A percentile compares a stretch with the other conserved stretches of the same genome.
These are phyloP conservation scores for Philypnodon macrostomus DNA, from an alignment of 2,797 vertebrate genomes.

Conservation along the genomic window DNA sequence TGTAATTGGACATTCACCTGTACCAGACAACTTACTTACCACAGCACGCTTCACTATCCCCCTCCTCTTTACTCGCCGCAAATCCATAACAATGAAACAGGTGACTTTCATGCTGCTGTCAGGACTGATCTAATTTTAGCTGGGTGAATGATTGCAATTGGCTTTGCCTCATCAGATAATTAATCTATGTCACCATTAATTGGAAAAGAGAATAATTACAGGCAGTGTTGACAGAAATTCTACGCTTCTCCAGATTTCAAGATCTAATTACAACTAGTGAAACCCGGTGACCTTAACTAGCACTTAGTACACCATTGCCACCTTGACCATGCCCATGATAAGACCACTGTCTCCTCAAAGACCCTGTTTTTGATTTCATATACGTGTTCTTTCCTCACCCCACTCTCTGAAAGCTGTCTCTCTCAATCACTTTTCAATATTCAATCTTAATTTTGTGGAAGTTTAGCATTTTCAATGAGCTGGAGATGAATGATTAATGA, in stretches of 20 bases:
- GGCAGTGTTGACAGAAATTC: constrained; percentile 99
- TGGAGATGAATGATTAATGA: constrained; percentile 99
- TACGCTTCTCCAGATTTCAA: constrained; percentile 97
- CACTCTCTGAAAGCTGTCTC: constrained; percentile 88
- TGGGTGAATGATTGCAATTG: constrained; percentile 99
- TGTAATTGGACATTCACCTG: constrained; percentile 99
- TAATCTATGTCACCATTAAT: constrained; percentile 99
- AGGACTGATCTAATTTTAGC: constrained; percentile 99
- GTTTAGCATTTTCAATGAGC: constrained; percentile 99
- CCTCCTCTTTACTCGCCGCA: constrained; percentile 92
- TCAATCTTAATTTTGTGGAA: constrained; percentile 99
- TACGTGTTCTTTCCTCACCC: constrained; percentile 65
- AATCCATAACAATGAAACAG: constrained; percentile 99
- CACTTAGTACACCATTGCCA: constrained; percentile 86
- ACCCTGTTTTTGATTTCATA: constrained; percentile 83
- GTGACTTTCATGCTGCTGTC: constrained; percentile 99
- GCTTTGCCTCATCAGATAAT: constrained; percentile 99
- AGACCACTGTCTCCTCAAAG: constrained; percentile 39
- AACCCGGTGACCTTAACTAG: constrained; percentile 83
- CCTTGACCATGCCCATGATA: constrained; percentile 85
- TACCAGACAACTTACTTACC: constrained; percentile 97
- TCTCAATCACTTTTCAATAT: constrained; percentile 99
- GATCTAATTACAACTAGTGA: constrained; percentile 96
- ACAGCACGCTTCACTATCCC: constrained; percentile 91
- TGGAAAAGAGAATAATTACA: constrained; percentile 99